Evolutionary conservation across 2,113 vertebrate genomes (phyloP).

Genomic region (zebrafish (Danio rerio)): DNA sequence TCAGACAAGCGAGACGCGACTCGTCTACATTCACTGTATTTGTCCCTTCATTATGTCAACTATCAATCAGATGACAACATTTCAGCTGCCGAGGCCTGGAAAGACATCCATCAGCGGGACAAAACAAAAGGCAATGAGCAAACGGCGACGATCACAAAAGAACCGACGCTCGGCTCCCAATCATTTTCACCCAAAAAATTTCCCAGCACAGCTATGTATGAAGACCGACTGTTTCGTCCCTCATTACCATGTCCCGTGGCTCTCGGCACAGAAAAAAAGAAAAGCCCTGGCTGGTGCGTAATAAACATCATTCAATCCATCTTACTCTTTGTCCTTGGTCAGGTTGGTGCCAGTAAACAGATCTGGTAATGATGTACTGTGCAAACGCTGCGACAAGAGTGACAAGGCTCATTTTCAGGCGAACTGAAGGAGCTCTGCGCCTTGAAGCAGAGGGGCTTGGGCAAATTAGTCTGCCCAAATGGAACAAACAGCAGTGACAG

Average conservation of each 20-base stretch:
- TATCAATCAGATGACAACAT: conserved; percentile 30
- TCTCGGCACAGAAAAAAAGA: background rate
- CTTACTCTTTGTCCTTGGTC: conserved; percentile 27
- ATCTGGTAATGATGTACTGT: conserved; percentile 53
- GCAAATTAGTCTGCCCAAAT: conserved; percentile 48
- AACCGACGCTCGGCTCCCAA: conserved; percentile 5
- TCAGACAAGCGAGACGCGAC: background rate
- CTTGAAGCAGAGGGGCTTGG: conserved; percentile 33
- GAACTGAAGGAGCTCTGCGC: conserved; percentile 28
- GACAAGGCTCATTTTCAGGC: conserved; percentile 54
- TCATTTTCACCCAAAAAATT: conserved; percentile 13
- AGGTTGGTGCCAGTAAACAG: conserved; percentile 32
- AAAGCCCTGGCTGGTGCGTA: conserved; percentile 13
- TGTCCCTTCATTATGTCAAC: conserved; percentile 38
- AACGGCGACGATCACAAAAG: conserved; percentile 13
- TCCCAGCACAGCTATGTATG: background rate
- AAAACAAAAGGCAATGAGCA: conserved; percentile 23
- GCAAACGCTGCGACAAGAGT: conserved; percentile 29
- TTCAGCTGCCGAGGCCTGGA: background rate
- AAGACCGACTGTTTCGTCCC: background rate
- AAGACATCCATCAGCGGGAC: conserved; percentile 13
- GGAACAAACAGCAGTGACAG: conserved; percentile 52
- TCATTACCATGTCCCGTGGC: conserved; percentile 35
- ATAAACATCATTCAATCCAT: conserved; percentile 43
- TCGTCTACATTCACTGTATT: conserved; percentile 1